Evolutionary conservation across 2,113 vertebrate species (phyloP).

Genomic region (human): GRCh38 chrX:147209501-147210000

Average conservation of each 20-base stretch:
- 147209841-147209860: not conserved
- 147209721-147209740: not conserved
- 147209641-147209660: not conserved
- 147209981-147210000: not conserved
- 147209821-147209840: too few relatives aligned
- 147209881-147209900: not conserved
- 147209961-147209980: not conserved
- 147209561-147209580: not conserved
- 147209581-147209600: not conserved
- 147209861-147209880: not conserved
- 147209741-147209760: not conserved
- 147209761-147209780: not conserved
- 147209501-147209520: not conserved
- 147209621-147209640: not conserved
- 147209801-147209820: too few relatives aligned
- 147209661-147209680: not conserved
- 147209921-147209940: too few relatives aligned
- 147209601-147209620: not conserved
- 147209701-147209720: not conserved
- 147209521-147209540: not conserved
- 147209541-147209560: not conserved
- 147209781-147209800: not conserved
- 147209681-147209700: not conserved
- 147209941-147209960: not conserved
- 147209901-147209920: too few relatives aligned